phyloP scores from a whole-genome alignment of 2,113 vertebrate species.

The Elaphurus davidianus region DNA sequence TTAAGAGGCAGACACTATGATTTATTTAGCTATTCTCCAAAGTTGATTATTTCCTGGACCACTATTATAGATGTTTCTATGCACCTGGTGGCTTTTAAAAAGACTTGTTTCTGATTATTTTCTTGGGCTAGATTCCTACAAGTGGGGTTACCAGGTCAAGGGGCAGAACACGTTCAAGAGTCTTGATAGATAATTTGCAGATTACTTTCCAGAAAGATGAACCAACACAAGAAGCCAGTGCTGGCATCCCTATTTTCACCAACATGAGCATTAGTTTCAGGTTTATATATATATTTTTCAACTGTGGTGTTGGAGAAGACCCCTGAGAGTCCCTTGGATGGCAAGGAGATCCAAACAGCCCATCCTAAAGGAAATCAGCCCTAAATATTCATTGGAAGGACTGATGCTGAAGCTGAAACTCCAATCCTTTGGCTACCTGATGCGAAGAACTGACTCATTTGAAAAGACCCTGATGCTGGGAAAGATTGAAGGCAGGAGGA shows the following conservation, averaged over 20 bases:
- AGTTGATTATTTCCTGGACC: neutral
- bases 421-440: neutral
- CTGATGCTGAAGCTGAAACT: neutral
- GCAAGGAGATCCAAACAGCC: neutral
- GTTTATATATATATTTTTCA: neutral
- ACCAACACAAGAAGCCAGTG: neutral
- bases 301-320: neutral
- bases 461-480: neutral
- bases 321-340: neutral
- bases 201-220: neutral
- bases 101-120: neutral
- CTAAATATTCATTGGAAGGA: neutral
- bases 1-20: neutral
- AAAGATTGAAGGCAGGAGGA: neutral
- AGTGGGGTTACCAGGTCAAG: neutral
- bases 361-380: neutral
- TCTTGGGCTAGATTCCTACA: neutral
- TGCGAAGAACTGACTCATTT: neutral
- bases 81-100: neutral
- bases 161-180: neutral
- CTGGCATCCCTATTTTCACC: neutral
- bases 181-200: neutral
- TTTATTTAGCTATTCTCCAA: neutral
- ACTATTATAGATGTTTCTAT: neutral
- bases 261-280: conserved; percentile 27